Evolutionary conservation across 2,888 invertebrate genomes (phyloP), one percentile per base, ranked within the genome.

Genomic region (Hemithea aestivaria): DNA sequence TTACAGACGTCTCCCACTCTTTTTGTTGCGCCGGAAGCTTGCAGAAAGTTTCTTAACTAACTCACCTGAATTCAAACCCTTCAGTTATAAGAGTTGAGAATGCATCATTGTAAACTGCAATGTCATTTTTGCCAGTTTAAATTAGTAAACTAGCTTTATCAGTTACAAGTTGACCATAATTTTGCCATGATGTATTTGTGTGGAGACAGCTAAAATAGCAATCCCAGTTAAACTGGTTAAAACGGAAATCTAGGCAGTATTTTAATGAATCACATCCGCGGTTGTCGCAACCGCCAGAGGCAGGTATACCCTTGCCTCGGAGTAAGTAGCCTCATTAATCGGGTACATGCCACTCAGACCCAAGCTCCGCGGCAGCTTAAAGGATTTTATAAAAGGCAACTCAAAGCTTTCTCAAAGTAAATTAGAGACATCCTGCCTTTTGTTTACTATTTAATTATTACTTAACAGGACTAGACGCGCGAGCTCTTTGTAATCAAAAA

Each of bases 231-330:
- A 65, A 78, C 82, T 58, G 71, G 83, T 81, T 82, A 66, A 73
- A 74, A 72, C 82, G 85, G 82, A 83, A 78, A 82, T 69, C 71
- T 73, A 73, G 67, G 66, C 68, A 67, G 59, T 58, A 68, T 66
- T 71, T 80, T 77, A 81, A 84, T 83, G 64, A 79, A 81, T 75
- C 59, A 64, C 73, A 78, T 80, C 82, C 81, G 73, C 60, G 64
- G 60, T 58, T 70, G 76, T 68, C 67, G 65, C 62, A 62, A 59
- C 43, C 25, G 42, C 57, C 58, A 66, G 60, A 49, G 66, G 58
- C 64, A 59, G 51, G 58, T 53, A 58, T 29, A 37, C 41, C 53
- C 56, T 56, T 49, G 52, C 44, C 47, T 47, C 35, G 49, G 41
- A 56, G 47, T 58, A 56, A 58, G 54, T 56, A 59, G 51, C 45